A percentile compares a stretch with the other conserved stretches of the same genome.
These are phyloP conservation scores for Drosophila gunungcola DNA, from an alignment of 1,140 invertebrate genomes.

Conservation along the genomic window DNA sequence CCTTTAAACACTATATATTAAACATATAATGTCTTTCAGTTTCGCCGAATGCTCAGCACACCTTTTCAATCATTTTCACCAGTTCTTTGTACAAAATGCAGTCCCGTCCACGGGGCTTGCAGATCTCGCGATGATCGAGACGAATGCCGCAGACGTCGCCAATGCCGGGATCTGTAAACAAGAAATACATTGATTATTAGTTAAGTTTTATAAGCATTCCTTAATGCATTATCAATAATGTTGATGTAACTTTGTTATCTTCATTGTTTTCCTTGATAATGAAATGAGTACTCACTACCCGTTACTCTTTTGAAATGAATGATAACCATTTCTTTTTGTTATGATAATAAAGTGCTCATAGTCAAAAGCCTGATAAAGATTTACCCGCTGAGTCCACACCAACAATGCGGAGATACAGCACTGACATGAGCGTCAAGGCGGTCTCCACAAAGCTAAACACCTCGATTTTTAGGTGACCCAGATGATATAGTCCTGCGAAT, in stretches of 20 bases:
- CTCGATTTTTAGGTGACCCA: constrained; percentile 85
- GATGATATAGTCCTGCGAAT: constrained; percentile 85
- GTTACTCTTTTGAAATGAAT: not conserved
- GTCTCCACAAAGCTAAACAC: constrained; percentile 90
- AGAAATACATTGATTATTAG: not conserved
- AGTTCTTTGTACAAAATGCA: constrained; percentile 89
- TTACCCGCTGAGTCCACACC: constrained; percentile 89
- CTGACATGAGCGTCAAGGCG: constrained; percentile 88
- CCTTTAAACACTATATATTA: constrained; percentile 24
- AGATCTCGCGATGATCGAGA: constrained; percentile 90
- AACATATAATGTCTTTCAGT: constrained; percentile 14
- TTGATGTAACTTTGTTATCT: too few species aligned
- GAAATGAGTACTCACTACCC: not conserved
- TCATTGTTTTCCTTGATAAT: not conserved
- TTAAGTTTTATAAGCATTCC: not conserved
- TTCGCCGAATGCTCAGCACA: constrained; percentile 56
- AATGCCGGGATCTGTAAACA: constrained; percentile 87
- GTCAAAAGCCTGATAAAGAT: not conserved
- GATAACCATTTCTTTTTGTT: not conserved
- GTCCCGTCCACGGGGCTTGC: constrained; percentile 88
- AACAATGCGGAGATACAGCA: constrained; percentile 89
- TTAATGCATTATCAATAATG: not conserved
- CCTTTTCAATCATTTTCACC: constrained; percentile 86
- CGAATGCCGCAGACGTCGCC: constrained; percentile 88
- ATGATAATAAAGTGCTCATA: not conserved